Conservation (phyloP, 2,888 invertebrate species). For the Synanthedon tipuliformis region DNA sequence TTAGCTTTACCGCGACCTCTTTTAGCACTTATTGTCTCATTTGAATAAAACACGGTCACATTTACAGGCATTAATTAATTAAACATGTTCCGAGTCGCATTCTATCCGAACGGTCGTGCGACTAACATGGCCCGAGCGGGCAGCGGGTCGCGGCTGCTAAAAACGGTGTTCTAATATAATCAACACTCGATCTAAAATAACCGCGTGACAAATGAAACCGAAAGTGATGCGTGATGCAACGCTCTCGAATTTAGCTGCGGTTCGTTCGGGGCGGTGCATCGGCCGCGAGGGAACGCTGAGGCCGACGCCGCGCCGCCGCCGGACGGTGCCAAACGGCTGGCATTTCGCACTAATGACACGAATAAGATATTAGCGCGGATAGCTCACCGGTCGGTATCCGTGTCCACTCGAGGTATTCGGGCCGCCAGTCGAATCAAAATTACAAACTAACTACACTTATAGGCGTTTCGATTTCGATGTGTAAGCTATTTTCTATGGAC, state of each 20-base stretch:
- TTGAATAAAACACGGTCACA: slow-evolving; percentile 50
- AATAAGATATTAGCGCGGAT: slow-evolving; percentile 67
- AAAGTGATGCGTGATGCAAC: slow-evolving; percentile 68
- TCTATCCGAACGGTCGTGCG: slow-evolving; percentile 28
- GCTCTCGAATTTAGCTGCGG: slow-evolving; percentile 61
- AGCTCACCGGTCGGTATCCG: slow-evolving; percentile 38
- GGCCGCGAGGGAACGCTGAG: slow-evolving; percentile 47
- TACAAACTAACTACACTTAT: slow-evolving; percentile 15
- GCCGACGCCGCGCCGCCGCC: slow-evolving; percentile 23
- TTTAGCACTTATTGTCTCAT: slow-evolving; percentile 36
- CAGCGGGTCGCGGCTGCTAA: slow-evolving; percentile 42
- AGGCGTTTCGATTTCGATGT: not conserved
- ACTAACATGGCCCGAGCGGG: slow-evolving; percentile 23
- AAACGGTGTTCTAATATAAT: slow-evolving; percentile 61
- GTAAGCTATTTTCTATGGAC: too few species aligned
- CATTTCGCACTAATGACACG: slow-evolving; percentile 69
- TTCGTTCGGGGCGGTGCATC: slow-evolving; percentile 54
- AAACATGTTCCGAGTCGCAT: slow-evolving; percentile 11
- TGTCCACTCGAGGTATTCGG: slow-evolving; percentile 41
- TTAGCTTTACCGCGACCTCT: slow-evolving; percentile 46
- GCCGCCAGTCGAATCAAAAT: slow-evolving; percentile 44
- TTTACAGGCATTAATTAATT: slow-evolving; percentile 33
- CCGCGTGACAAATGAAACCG: slow-evolving; percentile 66
- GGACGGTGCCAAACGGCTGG: slow-evolving; percentile 59
- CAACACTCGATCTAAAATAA: slow-evolving; percentile 64